Conservation (phyloP, 2,113 vertebrate species). For the Tauraco erythrolophus region DNA sequence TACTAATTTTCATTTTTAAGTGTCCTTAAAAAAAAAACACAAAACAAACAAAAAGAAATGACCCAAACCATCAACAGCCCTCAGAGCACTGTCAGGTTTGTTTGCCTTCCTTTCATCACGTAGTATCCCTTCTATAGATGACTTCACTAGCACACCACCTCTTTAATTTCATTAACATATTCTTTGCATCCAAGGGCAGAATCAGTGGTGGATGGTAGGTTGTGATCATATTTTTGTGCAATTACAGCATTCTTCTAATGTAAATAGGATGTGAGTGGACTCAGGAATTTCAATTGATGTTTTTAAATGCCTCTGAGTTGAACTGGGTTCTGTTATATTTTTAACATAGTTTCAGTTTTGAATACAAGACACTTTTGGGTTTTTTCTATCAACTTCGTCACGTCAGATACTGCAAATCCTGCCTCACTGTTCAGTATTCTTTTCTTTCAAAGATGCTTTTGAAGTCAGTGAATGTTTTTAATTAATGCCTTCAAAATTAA, state of each 20-base stretch:
- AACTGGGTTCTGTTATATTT: neutral
- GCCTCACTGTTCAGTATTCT: neutral
- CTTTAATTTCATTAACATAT: neutral
- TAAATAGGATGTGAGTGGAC: neutral
- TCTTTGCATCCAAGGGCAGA: neutral
- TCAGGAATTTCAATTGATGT: neutral
- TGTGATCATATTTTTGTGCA: neutral
- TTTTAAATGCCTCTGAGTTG: neutral
- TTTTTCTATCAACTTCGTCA: neutral
- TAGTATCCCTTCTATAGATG: neutral
- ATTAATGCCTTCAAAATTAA: neutral
- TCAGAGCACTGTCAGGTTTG: neutral
- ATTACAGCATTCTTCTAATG: neutral
- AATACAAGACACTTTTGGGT: neutral
- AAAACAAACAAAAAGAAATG: neutral
- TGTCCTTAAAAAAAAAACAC: neutral
- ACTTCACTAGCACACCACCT: neutral
- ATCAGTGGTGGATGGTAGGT: neutral
- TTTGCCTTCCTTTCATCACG: neutral
- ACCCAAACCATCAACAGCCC: no score
- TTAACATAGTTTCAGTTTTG: neutral
- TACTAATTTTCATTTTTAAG: neutral
- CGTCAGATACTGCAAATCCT: neutral
- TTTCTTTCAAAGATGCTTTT: slow-evolving; percentile 35
- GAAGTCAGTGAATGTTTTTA: neutral